A percentile compares a stretch with the other conserved stretches of the same genome.
Conservation (phyloP, 1,140 invertebrate genomes). For the Rhynchophorus ferrugineus region DNA sequence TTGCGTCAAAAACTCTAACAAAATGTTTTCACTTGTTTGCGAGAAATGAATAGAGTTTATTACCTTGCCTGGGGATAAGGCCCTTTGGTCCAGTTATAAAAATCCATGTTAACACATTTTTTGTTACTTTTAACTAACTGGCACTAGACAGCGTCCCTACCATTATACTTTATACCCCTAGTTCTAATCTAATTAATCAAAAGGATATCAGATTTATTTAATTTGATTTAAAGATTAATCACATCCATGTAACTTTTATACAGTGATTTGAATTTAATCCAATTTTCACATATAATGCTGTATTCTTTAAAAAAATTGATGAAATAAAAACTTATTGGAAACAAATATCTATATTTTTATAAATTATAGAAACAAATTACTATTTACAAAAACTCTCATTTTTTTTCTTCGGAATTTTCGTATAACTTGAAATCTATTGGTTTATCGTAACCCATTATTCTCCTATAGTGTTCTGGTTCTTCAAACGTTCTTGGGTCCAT, state of each 20-base stretch:
- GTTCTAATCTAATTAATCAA: no score
- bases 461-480: conserved; percentile 64
- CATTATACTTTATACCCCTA: no score
- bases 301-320: no score
- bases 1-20: conserved; percentile 14
- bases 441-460: conserved; percentile 86
- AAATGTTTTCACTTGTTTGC: neutral
- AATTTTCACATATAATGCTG: no score
- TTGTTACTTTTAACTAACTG: no score
- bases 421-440: conserved; percentile 66
- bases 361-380: no score
- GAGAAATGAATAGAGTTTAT: neutral
- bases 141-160: no score
- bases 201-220: no score
- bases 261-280: neutral
- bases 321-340: no score
- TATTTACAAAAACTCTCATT: no score
- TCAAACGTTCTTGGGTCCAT: conserved; percentile 63
- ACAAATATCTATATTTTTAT: neutral
- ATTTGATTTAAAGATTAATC: conserved; percentile 1
- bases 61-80: neutral
- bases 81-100: no score
- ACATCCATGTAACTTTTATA: neutral
- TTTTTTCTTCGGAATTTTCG: neutral
- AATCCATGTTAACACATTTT: no score